Base-by-base conservation (phyloP, 2,888 invertebrate species). In the Anorthoa munda region DNA sequence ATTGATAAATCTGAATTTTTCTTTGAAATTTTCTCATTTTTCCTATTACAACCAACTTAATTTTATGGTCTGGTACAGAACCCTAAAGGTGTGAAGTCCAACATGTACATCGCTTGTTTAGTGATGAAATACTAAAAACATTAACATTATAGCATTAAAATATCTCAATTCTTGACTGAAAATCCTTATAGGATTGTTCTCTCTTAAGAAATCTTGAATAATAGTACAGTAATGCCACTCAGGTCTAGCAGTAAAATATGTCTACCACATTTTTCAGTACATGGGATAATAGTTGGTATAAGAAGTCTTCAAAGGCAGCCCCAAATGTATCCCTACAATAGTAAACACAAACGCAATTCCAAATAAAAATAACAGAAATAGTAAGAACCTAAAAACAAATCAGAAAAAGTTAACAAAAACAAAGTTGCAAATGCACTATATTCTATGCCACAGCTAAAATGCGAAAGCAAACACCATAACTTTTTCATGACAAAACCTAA, bases 381-480 rank as follows among this genome's bases (percentile, higher is more conserved):
- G 26, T 4, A 50, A 48, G 2, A 48, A 31, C n/a, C 23, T n/a
- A 55, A 58, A 61, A 45, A 48, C 12, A 4, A 51, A 48, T 3
- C 15, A 26, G 1, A 53, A 66, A 56, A 50, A 65, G 15, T 17
- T 48, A 65, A 23, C 4, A 9, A 53, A 70, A 45, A 72, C 45
- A 66, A 65, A 70, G 53, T 77, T 58, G 81, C 77, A 58, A 60
- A 50, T 31, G 81, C 75, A 61, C 17, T 66, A 64, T 74, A 60
- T 83, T 70, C 67, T 70, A 68, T 86, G 74, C 65, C 72, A 83
- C 70, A 26, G 72, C 39, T 76, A 85, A 78, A 85, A 79, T 50
- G 53, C 51, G 73, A 39, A 26, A 56, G 59, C 56, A 51, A 64
- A 64, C 63, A 51, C 71, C 11, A 64, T 51, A 50, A 58, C 11